These are phyloP conservation scores for Ormyrus labotus DNA, from an alignment of 2,888 invertebrate genomes.

Conservation along the genomic window DNA sequence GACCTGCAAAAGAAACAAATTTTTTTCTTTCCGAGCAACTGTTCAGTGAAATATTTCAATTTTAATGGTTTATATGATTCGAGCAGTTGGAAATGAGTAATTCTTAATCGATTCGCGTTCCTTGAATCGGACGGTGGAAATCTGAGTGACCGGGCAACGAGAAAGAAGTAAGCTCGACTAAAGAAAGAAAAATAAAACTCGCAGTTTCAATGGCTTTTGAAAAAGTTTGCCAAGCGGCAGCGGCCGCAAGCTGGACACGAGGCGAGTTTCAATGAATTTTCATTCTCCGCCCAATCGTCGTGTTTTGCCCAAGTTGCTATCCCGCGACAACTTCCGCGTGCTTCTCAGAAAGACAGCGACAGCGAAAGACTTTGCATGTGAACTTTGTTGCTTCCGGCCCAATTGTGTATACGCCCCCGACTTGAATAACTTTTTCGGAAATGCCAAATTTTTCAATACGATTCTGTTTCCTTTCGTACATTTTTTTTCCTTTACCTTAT, in stretches of 20 bases:
- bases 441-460: too few species aligned
- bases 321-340: background rate
- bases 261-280: constrained; percentile 51
- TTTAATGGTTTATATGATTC: too few species aligned
- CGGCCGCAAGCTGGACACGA: background rate
- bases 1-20: constrained; percentile 15
- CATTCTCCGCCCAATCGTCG: background rate
- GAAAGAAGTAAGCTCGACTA: background rate
- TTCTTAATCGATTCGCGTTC: too few species aligned
- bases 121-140: too few species aligned
- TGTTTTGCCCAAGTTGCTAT: background rate
- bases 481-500: too few species aligned
- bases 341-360: background rate
- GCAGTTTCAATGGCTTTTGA: background rate
- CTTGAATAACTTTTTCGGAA: constrained; percentile 5
- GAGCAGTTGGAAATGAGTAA: too few species aligned
- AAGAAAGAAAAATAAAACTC: background rate
- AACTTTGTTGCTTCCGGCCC: constrained; percentile 23
- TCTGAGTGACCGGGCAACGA: too few species aligned
- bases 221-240: constrained; percentile 46
- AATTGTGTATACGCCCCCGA: background rate
- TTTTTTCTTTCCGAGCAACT: too few species aligned
- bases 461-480: too few species aligned
- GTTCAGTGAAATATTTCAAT: too few species aligned
- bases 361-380: constrained; percentile 38